phyloP scores from a whole-genome alignment of 2,113 vertebrate genomes.

The Ictidomys tridecemlineatus region DNA sequence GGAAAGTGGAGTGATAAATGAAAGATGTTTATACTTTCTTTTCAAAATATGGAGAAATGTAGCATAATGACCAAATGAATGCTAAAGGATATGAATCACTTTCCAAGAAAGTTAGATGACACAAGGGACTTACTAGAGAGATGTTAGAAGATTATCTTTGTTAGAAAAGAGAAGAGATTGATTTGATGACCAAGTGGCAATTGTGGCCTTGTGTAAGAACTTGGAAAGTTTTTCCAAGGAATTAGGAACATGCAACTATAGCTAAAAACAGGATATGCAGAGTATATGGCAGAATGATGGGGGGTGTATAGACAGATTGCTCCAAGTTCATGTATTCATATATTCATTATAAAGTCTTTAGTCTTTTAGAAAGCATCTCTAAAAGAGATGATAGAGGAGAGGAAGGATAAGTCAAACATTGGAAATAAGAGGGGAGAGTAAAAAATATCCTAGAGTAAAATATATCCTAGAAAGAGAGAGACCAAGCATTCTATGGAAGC shows the following conservation, averaged over 20 bases:
- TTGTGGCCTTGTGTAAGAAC: not conserved
- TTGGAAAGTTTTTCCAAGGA: not conserved
- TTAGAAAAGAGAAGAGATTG: not conserved
- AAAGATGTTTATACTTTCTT: not conserved
- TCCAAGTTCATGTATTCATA: not conserved
- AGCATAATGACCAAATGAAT: not conserved
- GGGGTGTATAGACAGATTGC: not conserved
- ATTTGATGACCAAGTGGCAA: not conserved
- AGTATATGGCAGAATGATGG: not conserved
- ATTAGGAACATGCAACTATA: too few relatives aligned
- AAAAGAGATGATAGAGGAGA: too few relatives aligned
- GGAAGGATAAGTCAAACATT: not conserved
- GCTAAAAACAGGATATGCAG: not conserved
- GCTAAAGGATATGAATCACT: not conserved
- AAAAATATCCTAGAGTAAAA: not conserved
- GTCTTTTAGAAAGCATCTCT: not conserved
- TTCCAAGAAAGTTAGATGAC: not conserved
- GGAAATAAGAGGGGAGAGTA: too few relatives aligned
- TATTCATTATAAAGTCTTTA: not conserved
- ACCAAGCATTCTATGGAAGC: not conserved
- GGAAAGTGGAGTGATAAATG: not conserved
- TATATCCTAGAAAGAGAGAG: not conserved
- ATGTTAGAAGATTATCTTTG: not conserved
- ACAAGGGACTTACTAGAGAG: not conserved
- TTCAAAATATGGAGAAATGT: not conserved